Evolutionary conservation across 2,888 invertebrate species (phyloP), one percentile per base, ranked within the genome.

Genomic region (Hoplodrina ambigua): DNA sequence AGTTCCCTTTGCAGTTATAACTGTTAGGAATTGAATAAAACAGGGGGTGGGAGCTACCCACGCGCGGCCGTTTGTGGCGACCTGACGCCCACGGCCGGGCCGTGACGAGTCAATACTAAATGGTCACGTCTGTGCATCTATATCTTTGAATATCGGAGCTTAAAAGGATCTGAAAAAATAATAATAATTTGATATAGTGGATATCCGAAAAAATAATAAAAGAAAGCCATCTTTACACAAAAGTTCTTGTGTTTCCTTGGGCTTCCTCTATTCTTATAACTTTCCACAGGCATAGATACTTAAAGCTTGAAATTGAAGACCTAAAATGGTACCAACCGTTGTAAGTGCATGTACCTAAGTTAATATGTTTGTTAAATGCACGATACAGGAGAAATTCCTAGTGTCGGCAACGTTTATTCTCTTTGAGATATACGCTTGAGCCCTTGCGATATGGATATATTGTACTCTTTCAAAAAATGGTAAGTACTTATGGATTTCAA

Each of bases 21-120:
- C 70, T 44, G 78, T 78, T 72, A 55, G n/a, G 20, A n/a, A 20
- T 60, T 73, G 64, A 73, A 49, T 54, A 15, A 20, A 25, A 7
- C 20, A 44, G 25, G 46, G 75, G 64, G 60, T 20, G 46, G 61
- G 19, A 58, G 15, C 66, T 37, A 17, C 75, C 75, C 61, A 75
- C 75, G 60, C 61, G 5, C 46, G 78, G 49, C 11, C 57, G 20
- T 17, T 33, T 33, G 57, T n/a, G 55, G 58, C n/a, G 7, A n/a
- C 15, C 13, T 20, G 30, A 49, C 56, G 15, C 74, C 78, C 53
- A 70, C 78, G 52, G 4, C 33, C 33, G 37, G 37, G 15, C 17
- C 2, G 19, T 4, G 17, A 15, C 33, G 17, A 15, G 33, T 46
- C 50, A n/a, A 46, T 19, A 20, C n/a, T 54, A 15, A 74, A 60